phyloP scores from a whole-genome alignment of 1,140 invertebrate species.

The Drosophila neocordata region DNA sequence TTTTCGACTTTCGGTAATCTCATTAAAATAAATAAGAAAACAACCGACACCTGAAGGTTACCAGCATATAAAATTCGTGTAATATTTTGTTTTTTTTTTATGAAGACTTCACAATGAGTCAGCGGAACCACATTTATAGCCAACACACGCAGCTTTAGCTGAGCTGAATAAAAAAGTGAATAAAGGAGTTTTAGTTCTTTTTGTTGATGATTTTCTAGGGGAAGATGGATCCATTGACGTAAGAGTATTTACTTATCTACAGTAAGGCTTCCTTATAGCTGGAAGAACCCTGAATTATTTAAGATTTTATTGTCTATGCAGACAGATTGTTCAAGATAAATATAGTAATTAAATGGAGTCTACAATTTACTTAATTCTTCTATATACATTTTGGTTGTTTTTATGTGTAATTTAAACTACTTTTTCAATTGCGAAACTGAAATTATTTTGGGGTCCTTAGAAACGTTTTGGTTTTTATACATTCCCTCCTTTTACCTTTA shows the following conservation, averaged over 20 bases:
- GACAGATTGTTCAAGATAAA: too few species aligned
- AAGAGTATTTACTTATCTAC: not conserved
- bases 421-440: too few species aligned
- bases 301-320: too few species aligned
- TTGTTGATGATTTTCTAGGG: not conserved
- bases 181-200: not conserved
- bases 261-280: not conserved
- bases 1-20: slow-evolving; percentile 37
- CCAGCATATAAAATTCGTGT: slow-evolving; percentile 38
- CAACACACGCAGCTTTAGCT: slow-evolving; percentile 25
- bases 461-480: too few species aligned
- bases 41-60: slow-evolving; percentile 42
- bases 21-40: slow-evolving; percentile 48
- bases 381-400: too few species aligned
- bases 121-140: slow-evolving; percentile 30
- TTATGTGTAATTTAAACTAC: too few species aligned
- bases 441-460: too few species aligned
- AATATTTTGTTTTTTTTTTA: slow-evolving; percentile 24
- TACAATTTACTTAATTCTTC: too few species aligned
- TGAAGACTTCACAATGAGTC: slow-evolving; percentile 43
- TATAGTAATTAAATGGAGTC: too few species aligned
- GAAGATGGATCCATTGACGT: not conserved
- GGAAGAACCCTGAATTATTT: not conserved
- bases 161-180: slow-evolving; percentile 44
- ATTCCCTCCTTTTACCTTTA: too few species aligned